Percentiles rank a stretch among this genome's conserved stretches.
Evolutionary conservation across 2,113 vertebrate species (phyloP).

Genomic region (Platysteira castanea): DNA sequence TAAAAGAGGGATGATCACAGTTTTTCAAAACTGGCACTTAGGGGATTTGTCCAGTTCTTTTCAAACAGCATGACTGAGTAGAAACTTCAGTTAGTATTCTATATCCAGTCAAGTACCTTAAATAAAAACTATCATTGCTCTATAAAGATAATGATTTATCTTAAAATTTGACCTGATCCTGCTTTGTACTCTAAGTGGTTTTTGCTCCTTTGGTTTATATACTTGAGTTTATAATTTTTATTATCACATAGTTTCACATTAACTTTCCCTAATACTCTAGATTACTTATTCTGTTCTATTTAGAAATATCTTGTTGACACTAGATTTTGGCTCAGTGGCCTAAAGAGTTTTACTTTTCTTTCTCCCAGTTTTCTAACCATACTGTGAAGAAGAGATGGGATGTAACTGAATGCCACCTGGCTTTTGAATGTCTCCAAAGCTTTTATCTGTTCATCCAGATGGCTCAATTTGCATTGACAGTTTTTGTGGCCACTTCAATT

Average conservation of each 20-base stretch:
- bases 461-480: conserved; percentile 54
- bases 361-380: not conserved
- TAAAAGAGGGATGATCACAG: not conserved
- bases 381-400: not conserved
- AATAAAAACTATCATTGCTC: not conserved
- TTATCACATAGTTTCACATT: not conserved
- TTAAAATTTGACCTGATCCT: not conserved
- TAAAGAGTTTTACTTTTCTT: conserved; percentile 17
- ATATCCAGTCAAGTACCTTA: not conserved
- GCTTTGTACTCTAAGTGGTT: not conserved
- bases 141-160: not conserved
- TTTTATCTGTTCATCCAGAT: conserved; percentile 66
- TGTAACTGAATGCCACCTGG: conserved; percentile 40
- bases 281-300: not conserved
- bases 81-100: not conserved
- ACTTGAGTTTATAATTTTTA: not conserved
- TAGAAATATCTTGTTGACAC: not conserved
- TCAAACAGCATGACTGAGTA: not conserved
- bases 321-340: not conserved
- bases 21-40: not conserved
- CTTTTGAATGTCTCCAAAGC: conserved; percentile 48
- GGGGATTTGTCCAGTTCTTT: not conserved
- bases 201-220: not conserved
- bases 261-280: not conserved
- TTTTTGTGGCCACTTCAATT: conserved; percentile 61